These are phyloP conservation scores for Cybosia mesomella DNA, from an alignment of 2,888 invertebrate genomes.

Conservation along the genomic window DNA sequence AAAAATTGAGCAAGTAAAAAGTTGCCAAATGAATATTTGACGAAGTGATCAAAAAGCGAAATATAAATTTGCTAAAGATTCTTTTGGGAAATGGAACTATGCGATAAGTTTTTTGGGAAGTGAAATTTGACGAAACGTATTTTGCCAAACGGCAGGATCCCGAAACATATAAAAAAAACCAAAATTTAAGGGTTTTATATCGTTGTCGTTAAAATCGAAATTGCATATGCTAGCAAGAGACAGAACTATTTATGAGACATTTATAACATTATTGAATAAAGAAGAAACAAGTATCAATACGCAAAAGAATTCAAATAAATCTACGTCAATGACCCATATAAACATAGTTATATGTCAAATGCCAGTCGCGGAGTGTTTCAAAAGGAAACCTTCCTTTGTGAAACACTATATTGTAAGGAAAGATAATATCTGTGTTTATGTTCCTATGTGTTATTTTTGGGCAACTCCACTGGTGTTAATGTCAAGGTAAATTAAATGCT, in stretches of 20 bases:
- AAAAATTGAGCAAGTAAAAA: no score
- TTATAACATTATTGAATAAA: background rate
- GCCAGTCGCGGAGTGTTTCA: constrained; percentile 4
- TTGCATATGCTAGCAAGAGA: background rate
- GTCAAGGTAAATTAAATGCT: constrained; percentile 18
- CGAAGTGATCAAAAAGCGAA: no score
- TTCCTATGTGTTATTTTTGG: background rate
- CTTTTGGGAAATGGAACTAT: no score
- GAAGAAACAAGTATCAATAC: background rate
- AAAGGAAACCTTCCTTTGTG: constrained; percentile 15
- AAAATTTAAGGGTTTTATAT: no score
- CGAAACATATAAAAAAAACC: no score
- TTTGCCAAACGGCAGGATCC: no score
- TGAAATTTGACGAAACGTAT: no score
- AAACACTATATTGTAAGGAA: constrained; percentile 9
- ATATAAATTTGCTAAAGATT: no score
- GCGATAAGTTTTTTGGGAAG: no score
- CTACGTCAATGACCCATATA: constrained; percentile 9
- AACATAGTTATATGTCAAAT: constrained; percentile 17
- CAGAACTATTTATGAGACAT: background rate
- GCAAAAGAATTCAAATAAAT: constrained; percentile 3
- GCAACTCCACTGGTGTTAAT: constrained; percentile 2
- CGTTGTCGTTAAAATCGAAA: background rate
- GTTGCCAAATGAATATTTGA: no score
- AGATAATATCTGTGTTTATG: constrained; percentile 16